Evolutionary conservation across 2,113 vertebrate species (phyloP).

Genomic region (Chauna torquata): DNA sequence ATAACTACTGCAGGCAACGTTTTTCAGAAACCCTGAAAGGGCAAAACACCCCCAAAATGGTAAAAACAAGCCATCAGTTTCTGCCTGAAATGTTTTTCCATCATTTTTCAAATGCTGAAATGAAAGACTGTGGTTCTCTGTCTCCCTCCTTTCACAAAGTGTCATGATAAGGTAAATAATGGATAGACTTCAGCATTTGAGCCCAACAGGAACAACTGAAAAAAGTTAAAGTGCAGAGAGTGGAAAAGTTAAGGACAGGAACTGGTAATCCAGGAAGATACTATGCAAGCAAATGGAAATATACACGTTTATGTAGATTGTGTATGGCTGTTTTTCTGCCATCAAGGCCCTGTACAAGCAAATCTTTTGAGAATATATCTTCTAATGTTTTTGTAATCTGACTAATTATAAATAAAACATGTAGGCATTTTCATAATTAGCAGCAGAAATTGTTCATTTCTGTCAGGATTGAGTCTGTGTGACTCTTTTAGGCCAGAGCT

Average conservation of each 20-base stretch:
- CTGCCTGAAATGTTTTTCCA: background rate
- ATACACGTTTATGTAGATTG: background rate
- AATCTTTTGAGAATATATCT: background rate
- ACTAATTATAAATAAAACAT: background rate
- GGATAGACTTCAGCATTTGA: background rate
- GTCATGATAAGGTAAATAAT: constrained; percentile 7
- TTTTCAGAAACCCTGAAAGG: background rate
- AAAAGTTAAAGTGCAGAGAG: background rate
- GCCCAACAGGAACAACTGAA: background rate
- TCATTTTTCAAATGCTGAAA: background rate
- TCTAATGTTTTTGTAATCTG: background rate
- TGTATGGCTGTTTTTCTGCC: background rate
- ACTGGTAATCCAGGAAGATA: background rate
- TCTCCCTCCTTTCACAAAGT: background rate
- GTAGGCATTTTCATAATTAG: background rate
- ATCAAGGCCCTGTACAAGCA: background rate
- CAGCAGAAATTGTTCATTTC: background rate
- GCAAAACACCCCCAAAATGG: background rate
- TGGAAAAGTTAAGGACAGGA: background rate
- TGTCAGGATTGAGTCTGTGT: background rate
- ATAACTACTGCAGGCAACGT: background rate
- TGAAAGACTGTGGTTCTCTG: background rate
- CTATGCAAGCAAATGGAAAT: background rate
- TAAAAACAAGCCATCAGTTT: background rate
- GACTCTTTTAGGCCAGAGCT: background rate